These are phyloP conservation scores for Scelioninae gen. 1 DNA, from an alignment of 2,888 invertebrate genomes.

Conservation along the genomic window DNA sequence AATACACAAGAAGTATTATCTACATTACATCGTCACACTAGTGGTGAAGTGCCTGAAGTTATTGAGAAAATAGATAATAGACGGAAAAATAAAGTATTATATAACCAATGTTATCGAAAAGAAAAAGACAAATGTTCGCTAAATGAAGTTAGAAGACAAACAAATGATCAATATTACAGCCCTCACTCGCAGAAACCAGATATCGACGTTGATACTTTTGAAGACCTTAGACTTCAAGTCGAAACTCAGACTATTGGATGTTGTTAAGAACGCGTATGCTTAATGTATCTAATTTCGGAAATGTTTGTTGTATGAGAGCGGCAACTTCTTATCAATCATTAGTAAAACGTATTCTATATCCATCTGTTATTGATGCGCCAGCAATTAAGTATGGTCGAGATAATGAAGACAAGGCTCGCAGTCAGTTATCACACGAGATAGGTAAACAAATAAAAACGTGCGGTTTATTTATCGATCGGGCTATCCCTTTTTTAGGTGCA, in stretches of 20 bases:
- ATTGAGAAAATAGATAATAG: background rate
- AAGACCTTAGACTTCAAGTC: conserved; percentile 12
- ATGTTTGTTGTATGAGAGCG: conserved; percentile 34
- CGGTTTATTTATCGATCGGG: conserved; percentile 72
- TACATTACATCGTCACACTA: background rate
- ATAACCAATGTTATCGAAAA: too few species aligned
- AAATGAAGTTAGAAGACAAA: too few species aligned
- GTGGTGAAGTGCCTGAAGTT: background rate
- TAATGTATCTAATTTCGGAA: conserved; percentile 70
- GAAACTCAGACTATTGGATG: conserved; percentile 49
- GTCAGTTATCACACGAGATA: background rate
- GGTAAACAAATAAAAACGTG: conserved; percentile 60
- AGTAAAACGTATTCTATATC: background rate
- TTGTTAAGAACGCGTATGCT: conserved; percentile 55
- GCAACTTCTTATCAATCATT: conserved; percentile 19
- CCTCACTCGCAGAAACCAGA: too few species aligned
- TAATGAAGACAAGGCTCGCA: conserved; percentile 13
- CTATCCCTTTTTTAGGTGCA: too few species aligned
- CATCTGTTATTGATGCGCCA: background rate
- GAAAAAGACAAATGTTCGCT: too few species aligned
- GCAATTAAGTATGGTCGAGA: conserved; percentile 15
- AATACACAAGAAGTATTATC: conserved; percentile 13
- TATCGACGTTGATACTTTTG: too few species aligned
- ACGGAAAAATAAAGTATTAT: background rate
- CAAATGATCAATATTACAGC: too few species aligned